These are phyloP conservation scores for Congeria kusceri DNA, from an alignment of 2,888 invertebrate species.

Conservation along the genomic window DNA sequence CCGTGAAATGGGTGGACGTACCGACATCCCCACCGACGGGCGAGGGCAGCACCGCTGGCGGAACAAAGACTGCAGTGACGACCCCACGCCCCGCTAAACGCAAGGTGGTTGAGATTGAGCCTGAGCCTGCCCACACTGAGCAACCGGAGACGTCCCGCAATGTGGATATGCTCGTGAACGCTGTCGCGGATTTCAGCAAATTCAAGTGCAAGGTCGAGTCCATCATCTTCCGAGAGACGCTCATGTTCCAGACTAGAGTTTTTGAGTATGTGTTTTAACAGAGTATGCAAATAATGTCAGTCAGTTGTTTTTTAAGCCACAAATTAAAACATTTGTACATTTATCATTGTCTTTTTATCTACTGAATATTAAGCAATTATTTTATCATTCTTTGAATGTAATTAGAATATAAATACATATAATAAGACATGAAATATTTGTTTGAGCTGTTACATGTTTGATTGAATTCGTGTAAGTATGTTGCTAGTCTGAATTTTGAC, in stretches of 20 bases:
- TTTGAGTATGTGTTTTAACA: constrained; percentile 81
- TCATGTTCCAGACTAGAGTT: constrained; percentile 85
- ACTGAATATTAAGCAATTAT: no score
- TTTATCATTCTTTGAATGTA: no score
- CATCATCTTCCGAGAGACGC: constrained; percentile 84
- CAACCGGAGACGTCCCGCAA: constrained; percentile 79
- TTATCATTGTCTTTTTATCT: no score
- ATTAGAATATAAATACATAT: no score
- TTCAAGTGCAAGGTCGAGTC: constrained; percentile 81
- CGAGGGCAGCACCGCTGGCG: constrained; percentile 58
- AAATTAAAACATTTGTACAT: no score
- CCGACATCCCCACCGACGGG: constrained; percentile 55
- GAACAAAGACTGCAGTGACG: constrained; percentile 61
- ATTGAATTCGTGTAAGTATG: no score
- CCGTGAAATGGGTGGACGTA: constrained; percentile 84
- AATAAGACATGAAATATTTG: no score
- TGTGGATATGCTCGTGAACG: constrained; percentile 83
- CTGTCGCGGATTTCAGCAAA: constrained; percentile 83
- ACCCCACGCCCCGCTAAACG: constrained; percentile 79
- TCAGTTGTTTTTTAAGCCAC: no score
- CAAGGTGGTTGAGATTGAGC: constrained; percentile 84
- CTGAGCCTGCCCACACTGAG: constrained; percentile 83
- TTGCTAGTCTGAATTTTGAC: no score
- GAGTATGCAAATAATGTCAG: no score
- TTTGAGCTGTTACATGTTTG: no score